Evolutionary conservation across 1,140 invertebrate genomes (phyloP).

Genomic region (Heliconius eleuchia): DNA sequence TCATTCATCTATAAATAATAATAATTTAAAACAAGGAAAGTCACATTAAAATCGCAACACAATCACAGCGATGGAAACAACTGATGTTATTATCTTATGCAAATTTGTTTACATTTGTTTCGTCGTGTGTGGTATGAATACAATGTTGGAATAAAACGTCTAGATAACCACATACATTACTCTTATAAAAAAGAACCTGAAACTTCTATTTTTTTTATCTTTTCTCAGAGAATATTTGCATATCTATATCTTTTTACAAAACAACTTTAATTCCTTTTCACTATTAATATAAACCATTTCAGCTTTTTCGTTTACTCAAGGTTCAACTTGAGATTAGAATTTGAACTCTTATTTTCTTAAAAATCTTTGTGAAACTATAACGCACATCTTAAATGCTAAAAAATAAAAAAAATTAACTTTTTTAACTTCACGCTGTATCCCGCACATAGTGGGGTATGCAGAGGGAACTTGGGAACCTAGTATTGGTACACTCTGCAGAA

Average conservation of each 20-base stretch:
- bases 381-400: too few relatives aligned
- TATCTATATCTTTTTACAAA: too few relatives aligned
- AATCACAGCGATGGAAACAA: neutral
- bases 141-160: neutral
- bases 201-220: neutral
- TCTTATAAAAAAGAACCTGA: neutral
- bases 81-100: slow-evolving; percentile 20
- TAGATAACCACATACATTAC: neutral
- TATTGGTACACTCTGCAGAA: neutral
- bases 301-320: too few relatives aligned
- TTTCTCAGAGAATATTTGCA: too few relatives aligned
- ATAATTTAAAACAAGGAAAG: neutral
- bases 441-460: neutral
- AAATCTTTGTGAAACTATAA: too few relatives aligned
- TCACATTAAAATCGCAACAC: neutral
- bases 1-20: too few relatives aligned
- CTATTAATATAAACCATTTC: too few relatives aligned
- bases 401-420: too few relatives aligned
- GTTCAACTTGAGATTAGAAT: too few relatives aligned
- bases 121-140: neutral
- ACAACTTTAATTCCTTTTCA: neutral
- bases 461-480: neutral
- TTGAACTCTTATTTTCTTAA: too few relatives aligned
- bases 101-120: slow-evolving; percentile 1
- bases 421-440: neutral